These are phyloP conservation scores for Ginglymostoma cirratum DNA, from an alignment of 2,113 vertebrate species.

Conservation along the genomic window DNA sequence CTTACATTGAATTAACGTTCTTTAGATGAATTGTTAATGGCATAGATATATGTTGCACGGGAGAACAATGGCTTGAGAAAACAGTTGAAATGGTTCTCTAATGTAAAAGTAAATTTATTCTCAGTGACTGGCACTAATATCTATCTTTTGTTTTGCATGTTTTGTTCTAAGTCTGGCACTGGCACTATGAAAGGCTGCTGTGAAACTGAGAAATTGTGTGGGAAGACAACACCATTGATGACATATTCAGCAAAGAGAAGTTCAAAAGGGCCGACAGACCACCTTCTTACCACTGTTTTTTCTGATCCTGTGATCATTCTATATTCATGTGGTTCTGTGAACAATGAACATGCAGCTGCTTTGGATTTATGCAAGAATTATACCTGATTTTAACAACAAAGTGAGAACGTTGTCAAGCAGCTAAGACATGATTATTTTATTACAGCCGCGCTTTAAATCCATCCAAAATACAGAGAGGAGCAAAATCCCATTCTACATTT, in stretches of 20 bases:
- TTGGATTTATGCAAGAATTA: background rate
- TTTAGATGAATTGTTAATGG: background rate
- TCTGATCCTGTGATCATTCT: background rate
- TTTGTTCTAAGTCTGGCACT: background rate
- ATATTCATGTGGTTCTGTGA: background rate
- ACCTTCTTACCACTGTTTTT: background rate
- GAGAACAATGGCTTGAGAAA: background rate
- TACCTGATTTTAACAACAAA: constrained; percentile 5
- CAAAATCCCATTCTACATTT: background rate
- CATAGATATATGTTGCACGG: background rate
- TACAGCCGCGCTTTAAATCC: background rate
- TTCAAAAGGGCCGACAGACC: background rate
- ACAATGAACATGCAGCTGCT: background rate
- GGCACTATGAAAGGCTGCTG: background rate
- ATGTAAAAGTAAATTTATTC: constrained; percentile 2
- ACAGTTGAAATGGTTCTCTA: background rate
- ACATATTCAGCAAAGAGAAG: background rate
- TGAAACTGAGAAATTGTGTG: background rate
- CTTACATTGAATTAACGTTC: background rate
- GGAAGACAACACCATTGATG: background rate
- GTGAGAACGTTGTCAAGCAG: background rate
- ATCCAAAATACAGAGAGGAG: background rate
- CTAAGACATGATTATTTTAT: background rate
- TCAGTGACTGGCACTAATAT: background rate
- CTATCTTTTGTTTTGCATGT: constrained; percentile 24